These are phyloP conservation scores for Nasalis larvatus DNA, from an alignment of 2,113 vertebrate genomes.

Conservation along the genomic window DNA sequence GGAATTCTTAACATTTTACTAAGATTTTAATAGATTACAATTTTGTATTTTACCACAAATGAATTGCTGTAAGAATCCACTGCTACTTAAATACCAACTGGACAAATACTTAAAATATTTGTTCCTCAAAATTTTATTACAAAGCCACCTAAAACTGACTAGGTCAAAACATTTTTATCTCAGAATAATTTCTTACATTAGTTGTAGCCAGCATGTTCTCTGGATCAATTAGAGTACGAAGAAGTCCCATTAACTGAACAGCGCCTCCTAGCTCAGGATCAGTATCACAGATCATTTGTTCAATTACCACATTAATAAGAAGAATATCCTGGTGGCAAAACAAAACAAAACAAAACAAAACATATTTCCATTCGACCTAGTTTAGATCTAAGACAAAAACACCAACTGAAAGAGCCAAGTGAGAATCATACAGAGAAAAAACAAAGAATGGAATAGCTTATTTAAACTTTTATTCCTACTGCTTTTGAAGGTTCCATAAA, in stretches of 20 bases:
- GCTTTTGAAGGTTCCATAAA: conserved; percentile 15
- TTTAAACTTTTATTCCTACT: background rate
- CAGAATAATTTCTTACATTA: conserved; percentile 89
- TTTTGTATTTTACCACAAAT: background rate
- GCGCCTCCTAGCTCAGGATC: conserved; percentile 98
- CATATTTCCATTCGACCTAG: conserved; percentile 23
- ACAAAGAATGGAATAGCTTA: background rate
- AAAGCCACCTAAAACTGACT: conserved; percentile 42
- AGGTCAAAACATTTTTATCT: conserved; percentile 70
- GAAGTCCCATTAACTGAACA: conserved; percentile 97
- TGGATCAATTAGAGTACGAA: conserved; percentile 97
- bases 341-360: background rate
- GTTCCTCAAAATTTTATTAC: background rate
- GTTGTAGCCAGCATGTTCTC: conserved; percentile 98
- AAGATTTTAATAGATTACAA: conserved; percentile 4
- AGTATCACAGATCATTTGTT: conserved; percentile 99
- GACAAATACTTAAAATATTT: background rate
- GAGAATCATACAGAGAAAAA: background rate
- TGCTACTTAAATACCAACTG: background rate
- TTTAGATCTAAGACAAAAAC: conserved; percentile 6
- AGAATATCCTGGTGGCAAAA: conserved; percentile 92
- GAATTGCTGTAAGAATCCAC: background rate
- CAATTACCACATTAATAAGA: conserved; percentile 99
- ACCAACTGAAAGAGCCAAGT: conserved; percentile 28
- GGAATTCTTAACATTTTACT: conserved; percentile 21